These are phyloP conservation scores for Anastatus disparis DNA, from an alignment of 1,140 invertebrate species.

Conservation along the genomic window DNA sequence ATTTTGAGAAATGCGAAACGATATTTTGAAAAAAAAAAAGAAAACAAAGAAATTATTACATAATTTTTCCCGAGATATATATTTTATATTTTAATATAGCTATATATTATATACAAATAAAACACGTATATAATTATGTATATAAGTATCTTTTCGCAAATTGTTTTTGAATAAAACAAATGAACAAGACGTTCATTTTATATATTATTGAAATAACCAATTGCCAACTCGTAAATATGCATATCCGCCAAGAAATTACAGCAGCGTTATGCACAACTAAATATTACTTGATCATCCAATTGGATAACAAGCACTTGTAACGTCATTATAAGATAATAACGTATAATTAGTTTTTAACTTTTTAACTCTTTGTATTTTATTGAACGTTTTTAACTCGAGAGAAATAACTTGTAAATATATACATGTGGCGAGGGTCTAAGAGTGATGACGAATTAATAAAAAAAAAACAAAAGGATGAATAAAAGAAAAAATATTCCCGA, in stretches of 20 bases:
- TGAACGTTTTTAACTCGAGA: constrained; percentile 3
- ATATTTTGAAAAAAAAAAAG: no score
- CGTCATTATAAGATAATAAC: not conserved
- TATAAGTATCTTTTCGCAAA: not conserved
- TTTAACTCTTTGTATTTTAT: constrained; percentile 19
- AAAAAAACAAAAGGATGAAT: no score
- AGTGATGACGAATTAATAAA: not conserved
- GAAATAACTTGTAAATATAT: constrained; percentile 30
- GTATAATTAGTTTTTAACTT: constrained; percentile 9
- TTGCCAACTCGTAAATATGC: not conserved
- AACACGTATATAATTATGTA: constrained; percentile 15
- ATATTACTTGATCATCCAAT: no score
- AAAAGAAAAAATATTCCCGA: constrained; percentile 39
- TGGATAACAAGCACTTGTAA: not conserved
- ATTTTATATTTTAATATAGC: constrained; percentile 4
- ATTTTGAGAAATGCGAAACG: not conserved
- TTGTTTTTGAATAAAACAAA: not conserved
- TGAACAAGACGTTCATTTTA: not conserved
- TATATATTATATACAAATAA: not conserved
- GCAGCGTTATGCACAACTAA: not conserved
- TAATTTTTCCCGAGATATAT: not conserved
- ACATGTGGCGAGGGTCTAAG: constrained; percentile 8
- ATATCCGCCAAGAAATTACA: not conserved
- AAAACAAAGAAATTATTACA: no score
- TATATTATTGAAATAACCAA: not conserved